Conservation (phyloP, 2,888 invertebrate species). For the Endomychus coccineus region DNA sequence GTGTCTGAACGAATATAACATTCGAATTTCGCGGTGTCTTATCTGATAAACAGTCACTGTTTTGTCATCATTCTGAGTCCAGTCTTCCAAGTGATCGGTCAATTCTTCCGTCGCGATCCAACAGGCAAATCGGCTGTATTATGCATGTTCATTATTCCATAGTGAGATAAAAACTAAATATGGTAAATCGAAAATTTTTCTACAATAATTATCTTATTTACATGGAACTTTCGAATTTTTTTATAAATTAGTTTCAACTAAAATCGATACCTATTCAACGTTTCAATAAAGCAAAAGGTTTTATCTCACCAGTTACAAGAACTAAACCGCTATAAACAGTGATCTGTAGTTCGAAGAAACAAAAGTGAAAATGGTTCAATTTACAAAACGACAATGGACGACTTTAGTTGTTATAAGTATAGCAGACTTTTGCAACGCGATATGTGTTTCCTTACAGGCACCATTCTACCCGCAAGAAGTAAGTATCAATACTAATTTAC, state of each 20-base stretch:
- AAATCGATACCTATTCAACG: no score
- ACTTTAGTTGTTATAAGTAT: conserved; percentile 71
- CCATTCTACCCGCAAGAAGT: conserved; percentile 83
- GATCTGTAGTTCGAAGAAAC: conserved; percentile 1
- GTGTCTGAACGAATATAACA: conserved; percentile 4
- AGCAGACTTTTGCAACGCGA: conserved; percentile 77
- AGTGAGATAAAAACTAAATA: no score
- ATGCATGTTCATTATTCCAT: no score
- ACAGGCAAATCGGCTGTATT: no score
- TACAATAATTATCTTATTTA: conserved; percentile 38
- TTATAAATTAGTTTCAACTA: conserved; percentile 3
- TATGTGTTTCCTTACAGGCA: conserved; percentile 77
- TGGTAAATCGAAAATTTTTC: conserved; percentile 38
- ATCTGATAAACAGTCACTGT: not conserved
- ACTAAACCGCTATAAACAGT: no score
- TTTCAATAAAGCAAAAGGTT: no score
- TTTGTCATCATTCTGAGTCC: not conserved
- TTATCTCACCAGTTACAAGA: no score
- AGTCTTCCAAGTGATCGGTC: not conserved
- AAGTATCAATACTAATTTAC: conserved; percentile 35
- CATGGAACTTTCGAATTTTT: conserved; percentile 36
- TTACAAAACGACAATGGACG: conserved; percentile 68
- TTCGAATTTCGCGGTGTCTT: not conserved
- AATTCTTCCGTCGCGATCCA: no score
- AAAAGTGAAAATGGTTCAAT: conserved; percentile 51